Conservation (phyloP, 2,888 invertebrate species). For the Cerastis rubricosa region DNA sequence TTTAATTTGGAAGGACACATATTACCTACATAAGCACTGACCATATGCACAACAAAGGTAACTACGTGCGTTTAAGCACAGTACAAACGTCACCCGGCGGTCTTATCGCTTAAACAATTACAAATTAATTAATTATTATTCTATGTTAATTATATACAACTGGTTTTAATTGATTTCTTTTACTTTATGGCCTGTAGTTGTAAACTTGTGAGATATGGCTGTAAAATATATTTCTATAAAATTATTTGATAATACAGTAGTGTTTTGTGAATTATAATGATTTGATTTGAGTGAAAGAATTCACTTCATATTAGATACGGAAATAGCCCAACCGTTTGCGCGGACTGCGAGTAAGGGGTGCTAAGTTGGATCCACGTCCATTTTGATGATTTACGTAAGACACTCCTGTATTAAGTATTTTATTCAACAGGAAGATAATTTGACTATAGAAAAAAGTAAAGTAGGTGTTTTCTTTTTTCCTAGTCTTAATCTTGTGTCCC, state of each 20-base stretch:
- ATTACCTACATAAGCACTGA: not conserved
- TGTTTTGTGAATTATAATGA: not conserved
- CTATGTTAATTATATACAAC: not conserved
- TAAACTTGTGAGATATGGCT: not conserved
- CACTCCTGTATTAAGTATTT: not conserved
- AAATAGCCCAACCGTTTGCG: not conserved
- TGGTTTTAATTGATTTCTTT: conserved; percentile 15
- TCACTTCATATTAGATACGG: not conserved
- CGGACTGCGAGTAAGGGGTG: not conserved
- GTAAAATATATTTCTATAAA: not conserved
- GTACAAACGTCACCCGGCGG: not conserved
- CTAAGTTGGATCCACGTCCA: not conserved
- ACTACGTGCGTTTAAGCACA: not conserved
- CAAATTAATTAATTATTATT: too few relatives aligned
- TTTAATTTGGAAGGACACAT: not conserved
- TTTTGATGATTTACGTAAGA: not conserved
- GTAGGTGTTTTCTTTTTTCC: too few relatives aligned
- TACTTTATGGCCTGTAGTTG: not conserved
- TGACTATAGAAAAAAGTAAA: too few relatives aligned
- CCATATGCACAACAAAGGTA: not conserved
- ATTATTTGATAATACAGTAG: not conserved
- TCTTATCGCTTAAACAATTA: conserved; percentile 12
- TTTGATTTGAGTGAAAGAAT: not conserved
- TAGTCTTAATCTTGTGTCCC: too few relatives aligned
- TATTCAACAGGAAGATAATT: not conserved